A percentile compares a stretch with the other conserved stretches of the same genome.
These are phyloP conservation scores for Erebia aethiops DNA, from an alignment of 2,888 invertebrate species.

Conservation along the genomic window DNA sequence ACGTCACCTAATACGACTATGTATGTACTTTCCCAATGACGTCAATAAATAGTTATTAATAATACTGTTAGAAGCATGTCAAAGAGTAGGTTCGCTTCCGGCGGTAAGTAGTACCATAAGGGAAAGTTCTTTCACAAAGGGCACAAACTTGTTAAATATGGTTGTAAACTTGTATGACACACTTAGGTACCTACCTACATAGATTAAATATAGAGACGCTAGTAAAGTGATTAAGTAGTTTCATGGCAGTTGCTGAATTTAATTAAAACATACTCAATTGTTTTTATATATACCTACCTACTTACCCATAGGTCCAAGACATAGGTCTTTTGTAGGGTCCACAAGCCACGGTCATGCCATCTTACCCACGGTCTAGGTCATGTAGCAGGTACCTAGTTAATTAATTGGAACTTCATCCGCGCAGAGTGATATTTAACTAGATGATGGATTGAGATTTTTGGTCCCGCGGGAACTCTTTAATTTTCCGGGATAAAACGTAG, in stretches of 20 bases:
- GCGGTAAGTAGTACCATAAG: neutral
- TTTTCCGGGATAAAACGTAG: too few species aligned
- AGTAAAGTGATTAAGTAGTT: neutral
- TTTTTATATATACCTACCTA: too few species aligned
- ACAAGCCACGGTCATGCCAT: too few species aligned
- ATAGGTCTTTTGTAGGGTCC: too few species aligned
- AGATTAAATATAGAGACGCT: neutral
- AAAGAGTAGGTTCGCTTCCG: slow-evolving; percentile 12
- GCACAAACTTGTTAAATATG: neutral
- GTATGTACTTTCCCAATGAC: slow-evolving; percentile 3
- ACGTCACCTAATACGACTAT: neutral
- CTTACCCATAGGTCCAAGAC: too few species aligned
- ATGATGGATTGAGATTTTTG: too few species aligned
- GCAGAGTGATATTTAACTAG: too few species aligned
- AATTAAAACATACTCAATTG: too few species aligned
- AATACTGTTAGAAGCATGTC: neutral
- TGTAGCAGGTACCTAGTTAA: too few species aligned
- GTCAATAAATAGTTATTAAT: slow-evolving; percentile 26
- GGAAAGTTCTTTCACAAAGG: slow-evolving; percentile 15
- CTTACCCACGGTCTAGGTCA: too few species aligned
- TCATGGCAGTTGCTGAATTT: neutral
- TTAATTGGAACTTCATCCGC: too few species aligned
- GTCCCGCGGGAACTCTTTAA: too few species aligned
- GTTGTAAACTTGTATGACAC: neutral
- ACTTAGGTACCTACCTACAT: neutral